Conservation (phyloP, 2,888 invertebrate species). For the Disparrhopalites patrizii region DNA sequence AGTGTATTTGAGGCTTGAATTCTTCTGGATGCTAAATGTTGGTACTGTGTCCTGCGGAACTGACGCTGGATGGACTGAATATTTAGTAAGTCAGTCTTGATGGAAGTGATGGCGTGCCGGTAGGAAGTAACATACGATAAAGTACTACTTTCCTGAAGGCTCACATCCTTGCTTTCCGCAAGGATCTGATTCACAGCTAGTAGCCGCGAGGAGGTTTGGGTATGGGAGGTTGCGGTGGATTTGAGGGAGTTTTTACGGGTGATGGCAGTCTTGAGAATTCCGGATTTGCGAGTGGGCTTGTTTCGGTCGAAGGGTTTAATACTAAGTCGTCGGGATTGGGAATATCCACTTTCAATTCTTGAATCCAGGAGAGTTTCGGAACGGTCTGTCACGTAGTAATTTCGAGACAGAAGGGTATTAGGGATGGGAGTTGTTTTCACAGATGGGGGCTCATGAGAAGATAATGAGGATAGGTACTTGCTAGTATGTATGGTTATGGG, state of each 20-base stretch:
- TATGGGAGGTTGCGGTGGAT: neutral
- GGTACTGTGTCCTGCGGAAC: conserved; percentile 1
- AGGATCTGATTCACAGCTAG: neutral
- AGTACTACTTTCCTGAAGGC: neutral
- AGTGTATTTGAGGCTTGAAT: conserved; percentile 3
- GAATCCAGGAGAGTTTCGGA: neutral
- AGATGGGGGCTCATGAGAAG: neutral
- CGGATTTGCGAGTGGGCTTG: neutral
- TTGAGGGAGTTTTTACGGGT: neutral
- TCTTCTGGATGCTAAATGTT: conserved; percentile 4
- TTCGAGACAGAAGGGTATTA: conserved; percentile 6
- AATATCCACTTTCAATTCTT: neutral
- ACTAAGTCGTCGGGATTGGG: neutral
- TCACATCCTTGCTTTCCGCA: neutral
- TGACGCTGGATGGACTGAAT: conserved; percentile 21
- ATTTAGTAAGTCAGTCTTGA: conserved; percentile 10
- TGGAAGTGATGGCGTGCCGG: neutral
- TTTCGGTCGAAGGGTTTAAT: neutral
- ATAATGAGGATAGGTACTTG: neutral
- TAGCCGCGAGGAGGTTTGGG: neutral
- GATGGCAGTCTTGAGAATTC: neutral
- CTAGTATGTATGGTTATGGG: neutral
- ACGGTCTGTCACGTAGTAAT: neutral
- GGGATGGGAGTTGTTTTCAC: neutral
- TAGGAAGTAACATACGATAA: conserved; percentile 6